phyloP scores from a whole-genome alignment of 1,140 invertebrate species.

The Gryllus bimaculatus region DNA sequence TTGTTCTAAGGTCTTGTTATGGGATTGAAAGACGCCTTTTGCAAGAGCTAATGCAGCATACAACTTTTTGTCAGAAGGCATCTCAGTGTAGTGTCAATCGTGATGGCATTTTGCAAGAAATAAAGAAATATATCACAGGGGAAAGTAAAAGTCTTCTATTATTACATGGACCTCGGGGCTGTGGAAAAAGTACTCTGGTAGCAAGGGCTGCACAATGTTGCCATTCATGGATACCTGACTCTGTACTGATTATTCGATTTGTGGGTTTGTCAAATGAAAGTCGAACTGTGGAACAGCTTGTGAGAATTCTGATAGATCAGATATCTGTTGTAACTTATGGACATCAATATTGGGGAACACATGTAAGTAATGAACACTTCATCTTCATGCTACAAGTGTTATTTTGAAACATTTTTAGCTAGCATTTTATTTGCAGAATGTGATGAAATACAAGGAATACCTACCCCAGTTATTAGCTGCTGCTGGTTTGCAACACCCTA shows the following conservation, averaged over 20 bases:
- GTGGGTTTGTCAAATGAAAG: slow-evolving; percentile 57
- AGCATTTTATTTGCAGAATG: slow-evolving; percentile 31
- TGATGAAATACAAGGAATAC: slow-evolving; percentile 40
- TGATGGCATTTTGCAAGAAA: slow-evolving; percentile 49
- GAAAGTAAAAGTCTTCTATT: slow-evolving; percentile 51
- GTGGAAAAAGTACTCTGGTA: slow-evolving; percentile 69
- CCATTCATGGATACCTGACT: slow-evolving; percentile 56
- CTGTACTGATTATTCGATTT: slow-evolving; percentile 48
- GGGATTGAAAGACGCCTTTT: slow-evolving; percentile 44
- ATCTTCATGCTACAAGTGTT: not conserved
- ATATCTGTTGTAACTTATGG: slow-evolving; percentile 50
- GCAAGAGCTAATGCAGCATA: slow-evolving; percentile 59
- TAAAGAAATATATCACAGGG: slow-evolving; percentile 58
- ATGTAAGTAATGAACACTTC: slow-evolving; percentile 39
- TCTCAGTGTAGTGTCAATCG: slow-evolving; percentile 52
- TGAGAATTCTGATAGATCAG: slow-evolving; percentile 57
- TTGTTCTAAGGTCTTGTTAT: slow-evolving; percentile 36
- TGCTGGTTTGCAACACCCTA: slow-evolving; percentile 41
- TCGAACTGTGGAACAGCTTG: slow-evolving; percentile 50
- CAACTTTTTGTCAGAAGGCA: slow-evolving; percentile 50
- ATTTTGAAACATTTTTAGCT: slow-evolving; percentile 14
- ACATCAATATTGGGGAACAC: slow-evolving; percentile 44
- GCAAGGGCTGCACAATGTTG: slow-evolving; percentile 56
- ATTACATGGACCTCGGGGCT: slow-evolving; percentile 64
- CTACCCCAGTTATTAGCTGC: slow-evolving; percentile 42